Conservation (phyloP, 2,888 invertebrate genomes). For the Carcina quercana region DNA sequence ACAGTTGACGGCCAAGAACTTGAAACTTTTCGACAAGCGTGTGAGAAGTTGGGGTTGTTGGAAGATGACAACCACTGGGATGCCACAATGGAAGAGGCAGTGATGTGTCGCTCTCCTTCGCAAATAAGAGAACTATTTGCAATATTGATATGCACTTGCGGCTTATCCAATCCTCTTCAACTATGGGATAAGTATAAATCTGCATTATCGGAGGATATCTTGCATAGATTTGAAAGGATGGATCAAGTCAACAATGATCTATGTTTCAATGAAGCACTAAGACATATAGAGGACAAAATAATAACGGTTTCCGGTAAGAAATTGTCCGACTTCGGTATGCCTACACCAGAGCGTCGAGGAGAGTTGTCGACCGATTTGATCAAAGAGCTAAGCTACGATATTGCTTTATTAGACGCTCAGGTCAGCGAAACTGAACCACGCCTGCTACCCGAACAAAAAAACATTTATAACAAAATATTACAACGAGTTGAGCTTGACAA, state of each 20-base stretch:
- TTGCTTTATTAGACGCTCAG: constrained; percentile 17
- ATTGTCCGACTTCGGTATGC: constrained; percentile 21
- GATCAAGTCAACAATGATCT: constrained; percentile 15
- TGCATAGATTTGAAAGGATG: constrained; percentile 8
- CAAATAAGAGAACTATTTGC: constrained; percentile 19
- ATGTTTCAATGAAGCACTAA: constrained; percentile 18
- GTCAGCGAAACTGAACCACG: constrained; percentile 22
- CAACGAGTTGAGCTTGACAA: constrained; percentile 5
- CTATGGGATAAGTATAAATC: constrained; percentile 17
- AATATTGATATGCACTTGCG: constrained; percentile 18
- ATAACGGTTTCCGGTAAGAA: constrained; percentile 21
- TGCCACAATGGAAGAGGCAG: constrained; percentile 25
- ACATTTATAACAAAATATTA: constrained; percentile 5
- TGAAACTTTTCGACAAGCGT: constrained; percentile 27
- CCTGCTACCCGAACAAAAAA: constrained; percentile 10
- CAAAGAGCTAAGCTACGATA: constrained; percentile 21
- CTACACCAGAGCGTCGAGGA: constrained; percentile 16
- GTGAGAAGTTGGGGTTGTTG: constrained; percentile 26
- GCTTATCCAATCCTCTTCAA: constrained; percentile 16
- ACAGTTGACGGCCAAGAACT: constrained; percentile 24
- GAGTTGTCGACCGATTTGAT: constrained; percentile 19
- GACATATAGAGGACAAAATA: constrained; percentile 16
- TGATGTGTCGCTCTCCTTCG: constrained; percentile 13
- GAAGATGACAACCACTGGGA: constrained; percentile 35
- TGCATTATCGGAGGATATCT: constrained; percentile 15